Conservation (phyloP, 2,797 vertebrate genomes). For the Hemibagrus guttatus region DNA sequence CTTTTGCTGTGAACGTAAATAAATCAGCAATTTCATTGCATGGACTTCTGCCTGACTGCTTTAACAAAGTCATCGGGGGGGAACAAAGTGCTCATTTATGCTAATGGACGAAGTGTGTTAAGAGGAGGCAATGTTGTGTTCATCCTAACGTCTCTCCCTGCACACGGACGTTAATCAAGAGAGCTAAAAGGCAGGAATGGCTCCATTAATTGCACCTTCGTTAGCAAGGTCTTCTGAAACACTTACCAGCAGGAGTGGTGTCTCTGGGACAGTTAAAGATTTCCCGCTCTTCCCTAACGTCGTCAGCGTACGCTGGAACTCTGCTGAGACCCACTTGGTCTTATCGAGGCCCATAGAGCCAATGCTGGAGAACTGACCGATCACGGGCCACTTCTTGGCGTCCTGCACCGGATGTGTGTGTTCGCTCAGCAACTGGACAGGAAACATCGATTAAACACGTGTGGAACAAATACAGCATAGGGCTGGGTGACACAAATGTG, state of each 20-base stretch:
- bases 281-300: slow-evolving; percentile 69
- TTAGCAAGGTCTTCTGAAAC: slow-evolving; percentile 15
- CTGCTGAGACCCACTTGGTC: slow-evolving; percentile 90
- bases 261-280: slow-evolving; percentile 61
- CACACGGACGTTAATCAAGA: not conserved
- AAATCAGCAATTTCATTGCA: not conserved
- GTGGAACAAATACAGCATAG: not conserved
- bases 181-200: slow-evolving; percentile 6
- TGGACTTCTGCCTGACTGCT: slow-evolving; percentile 18
- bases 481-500: not conserved
- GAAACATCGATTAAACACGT: not conserved
- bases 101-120: slow-evolving; percentile 35
- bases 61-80: slow-evolving; percentile 41
- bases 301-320: slow-evolving; percentile 88
- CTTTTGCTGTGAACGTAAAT: slow-evolving; percentile 1
- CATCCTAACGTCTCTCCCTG: slow-evolving; percentile 28
- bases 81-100: slow-evolving; percentile 44
- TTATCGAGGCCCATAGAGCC: slow-evolving; percentile 92
- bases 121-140: slow-evolving; percentile 24
- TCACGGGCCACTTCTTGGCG: slow-evolving; percentile 82
- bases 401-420: slow-evolving; percentile 65
- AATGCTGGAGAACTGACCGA: slow-evolving; percentile 97
- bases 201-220: not conserved
- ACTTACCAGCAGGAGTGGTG: slow-evolving; percentile 84
- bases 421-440: slow-evolving; percentile 79